Percentiles rank a stretch among this genome's conserved stretches.
Conservation (phyloP, 2,888 invertebrate species). For the Lymantria dispar region DNA sequence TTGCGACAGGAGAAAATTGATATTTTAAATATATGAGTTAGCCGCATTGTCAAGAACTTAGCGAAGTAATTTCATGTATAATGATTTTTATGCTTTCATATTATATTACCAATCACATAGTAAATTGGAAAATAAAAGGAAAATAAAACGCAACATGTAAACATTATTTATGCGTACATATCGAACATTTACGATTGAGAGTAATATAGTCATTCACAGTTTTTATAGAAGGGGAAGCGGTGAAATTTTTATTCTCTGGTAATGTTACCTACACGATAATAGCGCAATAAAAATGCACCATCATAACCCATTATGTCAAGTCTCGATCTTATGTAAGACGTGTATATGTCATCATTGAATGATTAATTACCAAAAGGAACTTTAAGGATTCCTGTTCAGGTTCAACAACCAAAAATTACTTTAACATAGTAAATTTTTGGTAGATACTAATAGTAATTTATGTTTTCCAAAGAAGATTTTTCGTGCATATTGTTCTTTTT, state of each 20-base stretch:
- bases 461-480: too few relatives aligned
- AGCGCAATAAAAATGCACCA: conserved; percentile 12
- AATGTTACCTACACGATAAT: conserved; percentile 7
- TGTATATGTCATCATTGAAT: conserved; percentile 18
- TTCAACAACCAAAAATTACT: too few relatives aligned
- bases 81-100: too few relatives aligned
- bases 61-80: too few relatives aligned
- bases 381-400: neutral
- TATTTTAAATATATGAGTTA: too few relatives aligned
- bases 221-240: conserved; percentile 15
- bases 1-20: too few relatives aligned
- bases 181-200: conserved; percentile 23
- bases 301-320: neutral
- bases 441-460: too few relatives aligned
- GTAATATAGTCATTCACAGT: conserved; percentile 21
- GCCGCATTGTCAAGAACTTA: too few relatives aligned
- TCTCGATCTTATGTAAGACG: conserved; percentile 5
- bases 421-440: too few relatives aligned
- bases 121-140: conserved; percentile 2
- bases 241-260: conserved; percentile 12
- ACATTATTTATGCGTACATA: conserved; percentile 11
- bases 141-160: conserved; percentile 8
- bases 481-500: too few relatives aligned
- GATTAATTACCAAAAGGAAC: conserved; percentile 20
- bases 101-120: too few relatives aligned